Evolutionary conservation across 2,113 vertebrate genomes (phyloP).

Genomic region (Choloepus hoffmanni): DNA sequence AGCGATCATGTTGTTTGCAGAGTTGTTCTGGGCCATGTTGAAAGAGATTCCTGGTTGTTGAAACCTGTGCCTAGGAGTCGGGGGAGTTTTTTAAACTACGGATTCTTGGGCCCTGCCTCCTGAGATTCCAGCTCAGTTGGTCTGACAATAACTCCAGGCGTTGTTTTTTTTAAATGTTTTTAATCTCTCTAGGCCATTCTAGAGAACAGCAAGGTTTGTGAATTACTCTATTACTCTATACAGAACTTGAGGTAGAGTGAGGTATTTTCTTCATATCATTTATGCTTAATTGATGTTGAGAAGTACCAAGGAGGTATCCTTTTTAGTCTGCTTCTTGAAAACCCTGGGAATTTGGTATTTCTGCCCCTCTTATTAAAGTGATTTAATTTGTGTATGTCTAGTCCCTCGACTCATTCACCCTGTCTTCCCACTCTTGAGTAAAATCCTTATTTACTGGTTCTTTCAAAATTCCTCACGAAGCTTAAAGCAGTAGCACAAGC

Average conservation of each 20-base stretch:
- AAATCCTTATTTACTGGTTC: background rate
- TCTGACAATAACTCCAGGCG: background rate
- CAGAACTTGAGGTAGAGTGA: background rate
- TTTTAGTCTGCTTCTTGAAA: background rate
- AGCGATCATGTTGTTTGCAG: no score
- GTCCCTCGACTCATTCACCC: background rate
- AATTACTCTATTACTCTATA: background rate
- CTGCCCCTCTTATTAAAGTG: background rate
- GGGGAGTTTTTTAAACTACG: background rate
- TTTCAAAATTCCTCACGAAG: background rate
- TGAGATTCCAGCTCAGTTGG: background rate
- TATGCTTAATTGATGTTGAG: background rate
- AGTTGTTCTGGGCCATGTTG: no score
- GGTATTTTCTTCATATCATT: background rate
- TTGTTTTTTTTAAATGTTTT: background rate
- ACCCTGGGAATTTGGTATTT: background rate
- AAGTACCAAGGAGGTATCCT: background rate
- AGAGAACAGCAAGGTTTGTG: background rate
- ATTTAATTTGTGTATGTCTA: background rate
- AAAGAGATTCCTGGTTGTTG: no score
- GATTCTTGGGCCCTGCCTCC: background rate
- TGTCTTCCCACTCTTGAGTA: background rate
- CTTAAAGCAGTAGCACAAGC: background rate
- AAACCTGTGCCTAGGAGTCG: no score
- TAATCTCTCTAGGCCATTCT: constrained; percentile 4